These are phyloP conservation scores for Ahaetulla prasina DNA, from an alignment of 2,113 vertebrate genomes.

Conservation along the genomic window DNA sequence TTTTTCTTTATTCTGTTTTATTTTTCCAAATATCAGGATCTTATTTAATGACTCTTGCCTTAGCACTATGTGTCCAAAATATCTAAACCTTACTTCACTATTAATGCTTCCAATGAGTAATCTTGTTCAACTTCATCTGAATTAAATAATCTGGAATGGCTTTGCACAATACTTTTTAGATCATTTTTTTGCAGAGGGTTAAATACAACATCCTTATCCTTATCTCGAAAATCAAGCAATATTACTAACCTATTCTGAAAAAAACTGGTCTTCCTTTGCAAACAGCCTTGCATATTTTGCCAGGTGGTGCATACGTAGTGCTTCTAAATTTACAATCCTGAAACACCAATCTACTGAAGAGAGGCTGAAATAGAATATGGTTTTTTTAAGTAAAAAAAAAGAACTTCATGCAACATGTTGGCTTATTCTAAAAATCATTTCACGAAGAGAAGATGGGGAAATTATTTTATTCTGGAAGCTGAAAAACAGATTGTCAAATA, in stretches of 20 bases:
- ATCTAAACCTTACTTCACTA: neutral
- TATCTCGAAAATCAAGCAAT: neutral
- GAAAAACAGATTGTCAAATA: neutral
- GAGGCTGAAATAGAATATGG: neutral
- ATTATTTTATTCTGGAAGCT: accelerated
- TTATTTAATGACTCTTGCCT: neutral
- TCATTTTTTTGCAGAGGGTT: neutral
- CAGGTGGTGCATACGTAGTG: neutral
- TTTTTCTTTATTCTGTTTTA: neutral
- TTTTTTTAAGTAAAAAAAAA: neutral
- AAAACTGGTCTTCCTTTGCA: neutral
- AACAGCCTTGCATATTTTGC: neutral
- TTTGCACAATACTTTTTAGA: neutral
- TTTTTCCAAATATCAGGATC: neutral
- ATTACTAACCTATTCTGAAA: neutral
- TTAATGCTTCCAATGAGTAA: neutral
- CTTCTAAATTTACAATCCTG: neutral
- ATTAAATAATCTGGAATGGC: neutral
- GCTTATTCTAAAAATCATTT: neutral
- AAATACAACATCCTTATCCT: neutral
- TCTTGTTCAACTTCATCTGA: neutral
- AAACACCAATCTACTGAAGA: neutral
- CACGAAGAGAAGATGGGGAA: neutral
- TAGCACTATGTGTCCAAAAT: neutral
- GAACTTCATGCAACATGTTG: neutral